Evolutionary conservation across 2,797 vertebrate genomes (phyloP).

Genomic region (Peromyscus aztecus): DNA sequence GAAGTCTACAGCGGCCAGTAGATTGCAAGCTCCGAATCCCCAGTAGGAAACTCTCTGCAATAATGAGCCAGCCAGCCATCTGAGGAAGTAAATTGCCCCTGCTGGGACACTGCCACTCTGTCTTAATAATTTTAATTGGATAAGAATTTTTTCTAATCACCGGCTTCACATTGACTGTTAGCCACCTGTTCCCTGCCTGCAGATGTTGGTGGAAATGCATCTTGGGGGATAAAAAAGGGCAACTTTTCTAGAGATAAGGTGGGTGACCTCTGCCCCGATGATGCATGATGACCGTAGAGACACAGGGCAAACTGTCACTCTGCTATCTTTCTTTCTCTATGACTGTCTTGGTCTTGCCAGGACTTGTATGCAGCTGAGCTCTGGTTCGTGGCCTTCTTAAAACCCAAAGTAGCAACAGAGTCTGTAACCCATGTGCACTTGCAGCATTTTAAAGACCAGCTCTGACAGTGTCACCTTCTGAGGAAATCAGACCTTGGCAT

Average conservation of each 20-base stretch:
- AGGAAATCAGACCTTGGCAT: not conserved
- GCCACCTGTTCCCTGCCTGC: not conserved
- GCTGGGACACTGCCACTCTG: not conserved
- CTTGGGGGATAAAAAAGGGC: not conserved
- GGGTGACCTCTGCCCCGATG: not conserved
- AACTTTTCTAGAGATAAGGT: not conserved
- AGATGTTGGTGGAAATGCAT: not conserved
- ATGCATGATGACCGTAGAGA: not conserved
- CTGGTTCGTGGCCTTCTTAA: not conserved
- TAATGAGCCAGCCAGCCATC: not conserved
- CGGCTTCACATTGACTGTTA: not conserved
- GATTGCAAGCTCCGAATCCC: conserved; percentile 35
- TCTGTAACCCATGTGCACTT: not conserved
- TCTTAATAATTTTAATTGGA: conserved; percentile 65
- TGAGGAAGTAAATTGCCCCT: not conserved
- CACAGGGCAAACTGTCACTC: not conserved
- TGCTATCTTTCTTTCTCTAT: not conserved
- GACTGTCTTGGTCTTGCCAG: not conserved
- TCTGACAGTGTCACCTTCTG: not conserved
- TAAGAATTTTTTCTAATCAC: conserved; percentile 50
- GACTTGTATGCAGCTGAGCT: not conserved
- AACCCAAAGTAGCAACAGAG: not conserved
- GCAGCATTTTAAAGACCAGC: not conserved
- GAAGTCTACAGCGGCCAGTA: not conserved
- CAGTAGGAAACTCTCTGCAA: not conserved